A percentile compares a stretch with the other conserved stretches of the same genome.
Evolutionary conservation across 2,113 vertebrate species (phyloP).

Genomic region (Lichenostomus cassidix): DNA sequence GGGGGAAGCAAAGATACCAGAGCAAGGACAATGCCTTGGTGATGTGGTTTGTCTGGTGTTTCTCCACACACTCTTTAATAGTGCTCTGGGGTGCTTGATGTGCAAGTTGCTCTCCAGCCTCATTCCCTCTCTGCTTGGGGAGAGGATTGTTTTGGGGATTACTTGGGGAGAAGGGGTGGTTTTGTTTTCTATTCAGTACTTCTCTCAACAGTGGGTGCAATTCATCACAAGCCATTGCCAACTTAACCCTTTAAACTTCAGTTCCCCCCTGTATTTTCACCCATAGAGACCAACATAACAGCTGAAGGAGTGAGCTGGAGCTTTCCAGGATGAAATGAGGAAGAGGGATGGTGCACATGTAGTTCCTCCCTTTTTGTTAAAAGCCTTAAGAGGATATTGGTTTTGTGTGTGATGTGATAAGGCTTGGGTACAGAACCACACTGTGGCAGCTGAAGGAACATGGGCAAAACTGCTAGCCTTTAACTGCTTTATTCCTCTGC

Average conservation of each 20-base stretch:
- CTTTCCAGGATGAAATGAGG: not conserved
- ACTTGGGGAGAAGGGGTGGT: no score
- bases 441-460: not conserved
- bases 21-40: rapidly evolving
- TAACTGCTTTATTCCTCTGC: not conserved
- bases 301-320: not conserved
- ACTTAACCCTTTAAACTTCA: not conserved
- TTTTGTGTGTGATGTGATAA: not conserved
- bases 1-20: not conserved
- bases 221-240: not conserved
- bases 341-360: not conserved
- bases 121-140: not conserved
- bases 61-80: rapidly evolving
- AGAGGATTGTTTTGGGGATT: not conserved
- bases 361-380: not conserved
- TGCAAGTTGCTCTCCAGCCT: not conserved
- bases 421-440: rapidly evolving
- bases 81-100: not conserved
- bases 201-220: not conserved
- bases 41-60: not conserved
- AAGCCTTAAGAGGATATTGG: not conserved
- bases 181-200: not conserved
- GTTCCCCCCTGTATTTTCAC: not conserved
- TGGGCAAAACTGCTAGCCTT: not conserved
- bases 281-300: not conserved